Base-by-base conservation (phyloP, 2,113 vertebrate species). In the Oryzias curvinotus region DNA sequence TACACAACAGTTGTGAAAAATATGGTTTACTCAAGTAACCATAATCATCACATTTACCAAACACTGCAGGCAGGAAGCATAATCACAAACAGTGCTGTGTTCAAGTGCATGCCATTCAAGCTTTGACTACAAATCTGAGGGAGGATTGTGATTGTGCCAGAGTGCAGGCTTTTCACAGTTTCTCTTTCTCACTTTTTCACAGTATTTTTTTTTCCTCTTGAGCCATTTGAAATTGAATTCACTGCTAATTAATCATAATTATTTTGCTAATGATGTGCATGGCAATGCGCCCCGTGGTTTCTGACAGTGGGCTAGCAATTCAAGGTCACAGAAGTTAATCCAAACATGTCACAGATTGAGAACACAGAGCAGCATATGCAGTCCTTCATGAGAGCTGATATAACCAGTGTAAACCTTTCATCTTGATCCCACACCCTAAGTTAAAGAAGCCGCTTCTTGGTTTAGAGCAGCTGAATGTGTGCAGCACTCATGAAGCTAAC, bases 211-310 rank as follows among this genome's bases (percentile, higher is more conserved):
- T 50, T 46, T 42, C 55, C 70, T 78, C 71, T 80, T 73, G 69
- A 74, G 77, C 77, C 66, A 72, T 80, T 78, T 79, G 62, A 81
- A 89, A 89, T 90, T 83, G 56, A 83, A 87, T 88, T 78, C 73
- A 19, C 66, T 63, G 78, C 85, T 90, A 91, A 92, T 92, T 83
- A 89, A 86, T 91, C 84, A 71, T 87, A 88, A 91, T 91, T 89
- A 90, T 71, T 83, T 83, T 71, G 52, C 76, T 87, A 90, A 90
- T 85, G 79, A 88, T 70, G 68, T 84, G 78, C 73, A 68, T 62
- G 68, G 80, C 70, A 74, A 77, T 62, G 73, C 47, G 50, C 69
- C 76, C 54, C 62, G 57, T 65, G 77, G 69, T 80, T 80, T 80
- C 68, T 65, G 72, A 74, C 75, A 86, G 51, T 64, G 65, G 79